These are phyloP conservation scores for Orchestes rusci DNA, from an alignment of 2,888 invertebrate genomes.

Conservation along the genomic window DNA sequence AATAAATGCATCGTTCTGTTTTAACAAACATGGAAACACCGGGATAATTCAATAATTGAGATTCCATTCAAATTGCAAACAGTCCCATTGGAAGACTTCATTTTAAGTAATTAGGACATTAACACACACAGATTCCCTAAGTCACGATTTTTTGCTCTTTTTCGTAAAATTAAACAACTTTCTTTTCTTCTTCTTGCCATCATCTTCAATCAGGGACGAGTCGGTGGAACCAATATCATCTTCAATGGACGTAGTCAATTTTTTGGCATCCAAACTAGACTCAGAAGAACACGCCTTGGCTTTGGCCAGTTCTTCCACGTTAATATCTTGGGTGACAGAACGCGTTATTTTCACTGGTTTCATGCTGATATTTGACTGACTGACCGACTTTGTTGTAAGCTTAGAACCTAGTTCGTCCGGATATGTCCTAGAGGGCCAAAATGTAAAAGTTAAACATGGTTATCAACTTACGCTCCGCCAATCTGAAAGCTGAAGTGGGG, in stretches of 20 bases:
- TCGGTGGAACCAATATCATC: conserved; percentile 64
- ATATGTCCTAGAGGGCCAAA: conserved; percentile 13
- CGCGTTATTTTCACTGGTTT: conserved; percentile 40
- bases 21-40: no score
- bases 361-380: conserved; percentile 38
- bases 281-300: conserved; percentile 39
- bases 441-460: neutral
- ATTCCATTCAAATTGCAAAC: no score
- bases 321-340: conserved; percentile 49
- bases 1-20: no score
- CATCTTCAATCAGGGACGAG: conserved; percentile 60
- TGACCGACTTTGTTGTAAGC: conserved; percentile 32
- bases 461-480: conserved; percentile 43
- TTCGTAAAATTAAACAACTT: conserved; percentile 59
- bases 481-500: conserved; percentile 44
- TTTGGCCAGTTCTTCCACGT: conserved; percentile 35
- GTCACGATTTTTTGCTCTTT: conserved; percentile 33
- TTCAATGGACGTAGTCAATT: conserved; percentile 47
- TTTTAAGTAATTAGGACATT: no score
- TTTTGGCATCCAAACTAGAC: conserved; percentile 15
- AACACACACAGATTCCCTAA: no score
- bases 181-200: conserved; percentile 54
- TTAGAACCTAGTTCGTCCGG: no score
- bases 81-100: no score
- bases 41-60: no score